These are phyloP conservation scores for Maniola hyperantus DNA, from an alignment of 2,888 invertebrate genomes.

Conservation along the genomic window DNA sequence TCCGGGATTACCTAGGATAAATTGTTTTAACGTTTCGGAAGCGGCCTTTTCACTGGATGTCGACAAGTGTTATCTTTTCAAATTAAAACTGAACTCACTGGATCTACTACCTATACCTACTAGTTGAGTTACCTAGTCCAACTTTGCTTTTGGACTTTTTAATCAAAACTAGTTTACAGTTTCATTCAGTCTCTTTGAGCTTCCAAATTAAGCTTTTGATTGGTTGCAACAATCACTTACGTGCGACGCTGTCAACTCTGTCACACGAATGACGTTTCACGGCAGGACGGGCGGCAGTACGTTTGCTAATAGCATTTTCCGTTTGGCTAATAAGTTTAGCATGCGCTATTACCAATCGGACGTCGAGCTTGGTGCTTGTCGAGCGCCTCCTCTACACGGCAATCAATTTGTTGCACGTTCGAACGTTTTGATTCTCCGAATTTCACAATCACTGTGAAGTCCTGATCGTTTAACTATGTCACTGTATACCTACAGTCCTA, in stretches of 20 bases:
- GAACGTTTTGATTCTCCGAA: slow-evolving; percentile 76
- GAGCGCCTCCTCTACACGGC: slow-evolving; percentile 67
- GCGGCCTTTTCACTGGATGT: slow-evolving; percentile 65
- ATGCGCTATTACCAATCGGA: slow-evolving; percentile 80
- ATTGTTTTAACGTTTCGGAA: slow-evolving; percentile 78
- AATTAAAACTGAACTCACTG: slow-evolving; percentile 61
- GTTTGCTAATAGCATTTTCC: slow-evolving; percentile 80
- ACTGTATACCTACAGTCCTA: neutral
- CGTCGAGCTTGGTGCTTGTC: slow-evolving; percentile 65
- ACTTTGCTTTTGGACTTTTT: slow-evolving; percentile 52
- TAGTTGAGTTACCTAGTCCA: slow-evolving; percentile 44
- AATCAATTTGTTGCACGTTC: slow-evolving; percentile 79
- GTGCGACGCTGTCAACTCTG: slow-evolving; percentile 72
- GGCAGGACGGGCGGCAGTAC: slow-evolving; percentile 60
- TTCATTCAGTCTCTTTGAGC: slow-evolving; percentile 56
- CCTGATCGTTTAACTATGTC: neutral
- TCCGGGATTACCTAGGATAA: slow-evolving; percentile 79
- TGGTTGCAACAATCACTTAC: slow-evolving; percentile 79
- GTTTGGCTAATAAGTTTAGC: slow-evolving; percentile 82
- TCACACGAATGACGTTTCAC: slow-evolving; percentile 73
- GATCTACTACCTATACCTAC: slow-evolving; percentile 39
- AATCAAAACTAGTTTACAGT: slow-evolving; percentile 54
- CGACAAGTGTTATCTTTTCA: slow-evolving; percentile 69
- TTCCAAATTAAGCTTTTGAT: slow-evolving; percentile 73
- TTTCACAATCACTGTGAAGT: slow-evolving; percentile 48